A percentile compares a stretch with the other conserved stretches of the same genome.
Conservation (phyloP, 92 coral and sea anemone species). For the Hydrozoanthus gracilis region DNA sequence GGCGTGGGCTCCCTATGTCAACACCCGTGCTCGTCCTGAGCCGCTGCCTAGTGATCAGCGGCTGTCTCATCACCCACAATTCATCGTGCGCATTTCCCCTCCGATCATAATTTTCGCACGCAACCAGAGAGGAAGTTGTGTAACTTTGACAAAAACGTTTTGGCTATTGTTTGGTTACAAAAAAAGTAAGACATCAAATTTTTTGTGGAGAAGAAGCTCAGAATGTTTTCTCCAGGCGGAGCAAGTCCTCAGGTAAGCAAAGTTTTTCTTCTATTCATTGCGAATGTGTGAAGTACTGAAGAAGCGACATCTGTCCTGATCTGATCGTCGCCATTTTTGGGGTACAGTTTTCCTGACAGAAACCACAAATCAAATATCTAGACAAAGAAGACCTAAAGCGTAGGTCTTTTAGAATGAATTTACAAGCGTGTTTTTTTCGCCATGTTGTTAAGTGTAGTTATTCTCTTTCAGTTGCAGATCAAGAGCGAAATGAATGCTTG, state of each 20-base stretch:
- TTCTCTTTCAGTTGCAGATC: too few relatives aligned
- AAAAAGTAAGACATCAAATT: background rate
- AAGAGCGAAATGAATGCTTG: too few relatives aligned
- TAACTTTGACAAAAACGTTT: background rate
- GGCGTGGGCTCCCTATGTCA: too few relatives aligned
- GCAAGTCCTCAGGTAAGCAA: slow-evolving; percentile 76
- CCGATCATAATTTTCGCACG: background rate
- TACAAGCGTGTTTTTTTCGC: too few relatives aligned
- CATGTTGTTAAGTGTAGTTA: too few relatives aligned
- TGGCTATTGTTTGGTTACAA: background rate
- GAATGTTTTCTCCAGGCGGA: slow-evolving; percentile 78
- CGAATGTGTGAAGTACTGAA: background rate
- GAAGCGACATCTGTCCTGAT: background rate
- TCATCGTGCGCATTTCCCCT: slow-evolving; percentile 2
- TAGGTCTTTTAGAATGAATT: too few relatives aligned
- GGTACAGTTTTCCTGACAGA: background rate
- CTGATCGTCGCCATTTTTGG: background rate
- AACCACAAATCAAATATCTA: background rate
- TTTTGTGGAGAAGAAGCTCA: background rate
- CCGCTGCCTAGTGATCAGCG: background rate
- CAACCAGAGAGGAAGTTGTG: background rate
- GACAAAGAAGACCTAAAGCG: too few relatives aligned
- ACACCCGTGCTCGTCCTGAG: too few relatives aligned
- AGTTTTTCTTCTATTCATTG: background rate
- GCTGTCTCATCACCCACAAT: slow-evolving; percentile 8